Evolutionary conservation across 2,888 invertebrate genomes (phyloP), one percentile per base, ranked within the genome.

Genomic region (Chymomyza caudatula): DNA sequence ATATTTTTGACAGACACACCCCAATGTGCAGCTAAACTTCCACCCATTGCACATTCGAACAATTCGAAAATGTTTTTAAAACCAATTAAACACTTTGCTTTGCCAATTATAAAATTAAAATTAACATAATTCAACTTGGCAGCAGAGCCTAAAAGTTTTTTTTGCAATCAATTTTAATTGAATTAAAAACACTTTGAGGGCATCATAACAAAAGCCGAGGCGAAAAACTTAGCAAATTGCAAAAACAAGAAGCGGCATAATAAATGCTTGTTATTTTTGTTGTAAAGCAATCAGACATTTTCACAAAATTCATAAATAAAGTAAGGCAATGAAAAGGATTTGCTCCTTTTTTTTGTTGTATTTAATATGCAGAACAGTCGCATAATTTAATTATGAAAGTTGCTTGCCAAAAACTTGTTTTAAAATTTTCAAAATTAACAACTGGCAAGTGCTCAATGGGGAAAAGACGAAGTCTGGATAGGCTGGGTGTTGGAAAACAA

Each of bases 381-480:
- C 72, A 71, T 84, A 84, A 84, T 84, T 82, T 65, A 84, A 85
- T 85, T 85, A 85, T 78, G 73, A 80, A 71, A 65, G 68, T 65
- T 73, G 75, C 79, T 76, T 82, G 82, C 82, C 82, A 83, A 78
- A 11, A 84, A 84, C 73, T 78, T 75, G 76, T 11, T 37, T 37
- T 11, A 37, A 71, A 80, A 80, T 84, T 73, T 75, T 76, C 76
- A 73, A 77, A 80, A 78, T 84, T 79, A 76, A 63, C 64, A 79
- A 73, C 84, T 84, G 85, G 85, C 84, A 82, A 78, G 65, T 64
- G 68, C 80, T 85, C 85, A 85, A 85, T 80, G 73, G 25, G 15
- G 6, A 19, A 51, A 51, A 19, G 4, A 4, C 4, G 6, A 19
- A 5, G 19, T 51, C 19, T 51, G 11, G 29, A 11, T 11, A 37